A percentile compares a stretch with the other conserved stretches of the same genome.
phyloP scores from a whole-genome alignment of 2,888 invertebrate species.

The Helicoverpa assulta region DNA sequence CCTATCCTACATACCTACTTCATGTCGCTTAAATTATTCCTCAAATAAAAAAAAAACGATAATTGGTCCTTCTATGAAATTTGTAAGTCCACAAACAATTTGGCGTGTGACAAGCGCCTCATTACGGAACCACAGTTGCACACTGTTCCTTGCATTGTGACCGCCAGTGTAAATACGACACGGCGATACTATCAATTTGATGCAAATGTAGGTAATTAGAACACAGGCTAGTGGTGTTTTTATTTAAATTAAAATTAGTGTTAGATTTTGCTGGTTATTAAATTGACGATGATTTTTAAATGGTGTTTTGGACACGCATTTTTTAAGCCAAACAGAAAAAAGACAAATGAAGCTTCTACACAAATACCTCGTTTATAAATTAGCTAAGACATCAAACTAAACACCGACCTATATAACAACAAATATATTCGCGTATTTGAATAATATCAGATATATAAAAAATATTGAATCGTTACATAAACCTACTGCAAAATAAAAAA shows the following conservation, averaged over 20 bases:
- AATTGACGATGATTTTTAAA: too few relatives aligned
- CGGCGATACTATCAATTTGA: conserved; percentile 31
- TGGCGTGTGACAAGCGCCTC: conserved; percentile 70
- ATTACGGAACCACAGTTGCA: conserved; percentile 76
- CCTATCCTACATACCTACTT: too few relatives aligned
- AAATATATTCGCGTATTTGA: background rate
- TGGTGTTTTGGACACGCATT: too few relatives aligned
- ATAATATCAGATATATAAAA: too few relatives aligned
- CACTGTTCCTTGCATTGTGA: conserved; percentile 17
- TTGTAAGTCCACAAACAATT: conserved; percentile 48
- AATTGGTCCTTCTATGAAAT: conserved; percentile 7
- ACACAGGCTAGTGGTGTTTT: conserved; percentile 4
- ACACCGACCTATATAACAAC: too few relatives aligned
- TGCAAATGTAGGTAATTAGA: conserved; percentile 49
- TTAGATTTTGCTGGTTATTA: too few relatives aligned
- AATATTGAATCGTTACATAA: too few relatives aligned
- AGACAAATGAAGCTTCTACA: too few relatives aligned
- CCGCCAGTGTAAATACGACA: conserved; percentile 34
- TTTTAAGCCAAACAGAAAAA: too few relatives aligned
- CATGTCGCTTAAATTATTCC: background rate
- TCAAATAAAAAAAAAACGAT: background rate
- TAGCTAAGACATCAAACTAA: too few relatives aligned
- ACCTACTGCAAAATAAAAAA: background rate
- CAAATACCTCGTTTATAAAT: too few relatives aligned
- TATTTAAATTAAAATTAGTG: too few relatives aligned